Evolutionary conservation across 2,797 vertebrate genomes (phyloP).

Genomic region (Anguilla megastoma): DNA sequence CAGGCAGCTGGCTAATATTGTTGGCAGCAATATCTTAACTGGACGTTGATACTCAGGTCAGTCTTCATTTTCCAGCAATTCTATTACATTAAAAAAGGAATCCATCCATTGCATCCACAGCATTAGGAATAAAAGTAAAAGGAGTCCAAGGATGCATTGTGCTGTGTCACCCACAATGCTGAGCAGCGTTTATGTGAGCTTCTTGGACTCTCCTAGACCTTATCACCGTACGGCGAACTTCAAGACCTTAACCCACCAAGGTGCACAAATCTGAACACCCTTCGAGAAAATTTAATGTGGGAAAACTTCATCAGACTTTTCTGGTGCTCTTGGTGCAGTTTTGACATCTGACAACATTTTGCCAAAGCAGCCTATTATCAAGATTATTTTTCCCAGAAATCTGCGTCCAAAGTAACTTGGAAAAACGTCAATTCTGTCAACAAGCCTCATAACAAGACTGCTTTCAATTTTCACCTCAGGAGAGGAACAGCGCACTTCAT

Average conservation of each 20-base stretch:
- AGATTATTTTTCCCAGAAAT: not conserved
- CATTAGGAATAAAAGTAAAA: not conserved
- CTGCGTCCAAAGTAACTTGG: not conserved
- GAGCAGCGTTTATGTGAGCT: not conserved
- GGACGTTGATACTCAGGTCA: not conserved
- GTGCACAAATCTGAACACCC: not conserved
- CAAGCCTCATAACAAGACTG: not conserved
- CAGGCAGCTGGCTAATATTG: too few relatives aligned
- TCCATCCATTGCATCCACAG: not conserved
- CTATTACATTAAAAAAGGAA: not conserved
- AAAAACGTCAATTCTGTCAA: not conserved
- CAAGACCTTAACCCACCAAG: not conserved
- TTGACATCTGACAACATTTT: not conserved
- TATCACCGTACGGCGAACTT: not conserved
- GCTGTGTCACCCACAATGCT: not conserved
- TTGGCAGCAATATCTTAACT: too few relatives aligned
- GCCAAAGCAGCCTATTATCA: too few relatives aligned
- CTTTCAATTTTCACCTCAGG: slow-evolving; percentile 21
- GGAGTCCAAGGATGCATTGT: not conserved
- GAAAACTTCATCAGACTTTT: too few relatives aligned
- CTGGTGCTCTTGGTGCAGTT: not conserved
- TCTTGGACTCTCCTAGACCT: not conserved
- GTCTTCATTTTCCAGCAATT: not conserved
- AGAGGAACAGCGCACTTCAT: not conserved
- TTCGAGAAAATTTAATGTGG: too few relatives aligned